phyloP scores from a whole-genome alignment of 2,113 vertebrate genomes.

The Calidris pugnax region DNA sequence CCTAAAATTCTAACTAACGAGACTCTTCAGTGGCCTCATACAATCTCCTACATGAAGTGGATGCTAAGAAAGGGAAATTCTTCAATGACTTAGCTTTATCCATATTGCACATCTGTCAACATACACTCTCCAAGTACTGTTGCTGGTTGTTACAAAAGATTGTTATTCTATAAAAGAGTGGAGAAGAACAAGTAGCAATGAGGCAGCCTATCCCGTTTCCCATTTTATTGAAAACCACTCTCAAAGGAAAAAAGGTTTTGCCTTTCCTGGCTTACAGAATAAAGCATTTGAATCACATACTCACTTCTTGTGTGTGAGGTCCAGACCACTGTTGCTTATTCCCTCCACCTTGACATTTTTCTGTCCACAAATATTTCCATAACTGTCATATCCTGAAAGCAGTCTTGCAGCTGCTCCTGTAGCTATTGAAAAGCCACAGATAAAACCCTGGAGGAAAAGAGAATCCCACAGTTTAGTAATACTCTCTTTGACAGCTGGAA shows the following conservation, averaged over 20 bases:
- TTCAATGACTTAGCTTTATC: background rate
- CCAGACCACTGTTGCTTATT: conserved; percentile 88
- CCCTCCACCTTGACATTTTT: conserved; percentile 88
- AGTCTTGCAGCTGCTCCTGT: conserved; percentile 94
- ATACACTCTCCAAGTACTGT: background rate
- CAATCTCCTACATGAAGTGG: background rate
- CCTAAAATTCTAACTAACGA: background rate
- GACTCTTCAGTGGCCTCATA: background rate
- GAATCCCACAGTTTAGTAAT: conserved; percentile 4
- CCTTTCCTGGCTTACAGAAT: background rate
- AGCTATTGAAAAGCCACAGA: conserved; percentile 94
- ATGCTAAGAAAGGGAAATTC: background rate
- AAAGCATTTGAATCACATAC: conserved; percentile 62
- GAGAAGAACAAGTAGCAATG: background rate
- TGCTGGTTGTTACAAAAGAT: background rate
- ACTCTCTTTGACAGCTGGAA: background rate
- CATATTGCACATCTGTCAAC: background rate
- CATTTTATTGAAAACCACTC: background rate
- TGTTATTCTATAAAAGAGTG: background rate
- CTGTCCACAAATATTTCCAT: conserved; percentile 96
- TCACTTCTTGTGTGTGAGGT: conserved; percentile 92
- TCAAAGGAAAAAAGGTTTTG: background rate
- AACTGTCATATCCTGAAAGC: conserved; percentile 95
- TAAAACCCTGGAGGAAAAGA: conserved; percentile 84
- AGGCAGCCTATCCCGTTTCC: background rate